Base-by-base conservation (phyloP, 2,113 vertebrate species). In the Oncorhynchus nerka region DNA sequence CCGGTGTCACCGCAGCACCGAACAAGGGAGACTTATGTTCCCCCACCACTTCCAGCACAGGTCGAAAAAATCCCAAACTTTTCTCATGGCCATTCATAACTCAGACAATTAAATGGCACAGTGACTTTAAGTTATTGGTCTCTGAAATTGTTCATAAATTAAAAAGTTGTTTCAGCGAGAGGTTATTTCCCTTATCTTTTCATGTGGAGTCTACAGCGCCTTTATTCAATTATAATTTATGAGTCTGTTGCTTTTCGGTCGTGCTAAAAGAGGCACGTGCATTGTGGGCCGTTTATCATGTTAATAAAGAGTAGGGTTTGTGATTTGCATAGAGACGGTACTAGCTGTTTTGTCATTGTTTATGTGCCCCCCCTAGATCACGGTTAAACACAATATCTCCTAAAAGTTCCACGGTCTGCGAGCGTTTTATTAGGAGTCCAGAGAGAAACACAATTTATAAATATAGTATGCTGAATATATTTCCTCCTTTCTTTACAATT, bases 11-110 rank as follows among this genome's bases (percentile, higher is more conserved):
- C 5, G 7, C 22, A 30, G 24, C 64, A 68, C 74, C 57, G 80
- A 55, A 79, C 83, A 80, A 84, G 71, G 85, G 59, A 91, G 89
- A 91, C 81, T 75, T 83, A 91, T 89, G 87, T 83, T 69, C 76
- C 74, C 62, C 71, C 1, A 22, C 77, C 75, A 51, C 75, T 77
- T 86, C 66, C 79, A 16, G 59, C 80, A 73, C 70, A 80, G 64
- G 68, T 26, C 67, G 70, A 39, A 70, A 28, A 76, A 88, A 88
- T 45, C 82, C 59, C 79, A 77, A 81, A 87, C 74, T 76, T 86
- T 81, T 28, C 32, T 70, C 70, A 45, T 24, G 75, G 45, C 49
- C 22, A 4, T 79, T 80, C 68, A 24, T 51, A 75, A 77, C 62
- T 71, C 75, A 79, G 84, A 83, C 71, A 55, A 87, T 55, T 84